Base-by-base conservation (phyloP, 2,888 invertebrate species). In the Lithophane leautieri region DNA sequence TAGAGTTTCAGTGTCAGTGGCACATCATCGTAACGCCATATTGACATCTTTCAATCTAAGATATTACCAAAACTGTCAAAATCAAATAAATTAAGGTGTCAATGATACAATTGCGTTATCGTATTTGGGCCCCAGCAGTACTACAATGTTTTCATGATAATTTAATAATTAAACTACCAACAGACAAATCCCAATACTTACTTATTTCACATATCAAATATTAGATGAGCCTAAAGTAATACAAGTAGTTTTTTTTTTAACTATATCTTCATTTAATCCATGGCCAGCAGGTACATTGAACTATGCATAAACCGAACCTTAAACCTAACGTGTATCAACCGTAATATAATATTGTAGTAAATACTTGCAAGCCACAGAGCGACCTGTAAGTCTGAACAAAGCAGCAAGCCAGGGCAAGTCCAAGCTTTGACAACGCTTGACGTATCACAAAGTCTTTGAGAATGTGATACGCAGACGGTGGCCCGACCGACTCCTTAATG, bases 401-500 rank as follows among this genome's bases (percentile, higher is more conserved):
- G 75, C 67, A 54, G 12, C 28, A 40, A 72, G 58, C 62, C 8
- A 70, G 34, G 56, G 62, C 56, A 60, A 47, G 78, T 76, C 76
- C 50, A 68, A 11, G 70, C 81, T 84, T 84, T 84, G 80, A 78
- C 81, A 84, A 73, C 68, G 77, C 75, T 79, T 69, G 63, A 80
- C 74, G 69, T 74, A 78, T 70, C 69, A 80, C 76, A 79, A 70
- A 79, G 80, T 70, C 81, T 86, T 82, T 83, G 81, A 73, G 79
- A 83, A 84, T 73, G 78, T 71, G 79, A 84, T 71, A 83, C 82
- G 62, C 56, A 77, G 70, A 73, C 79, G 72, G 50, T 54, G 19
- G 42, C 25, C 50, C 54, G 12, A 14, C 68, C 42, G 19, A 66
- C 62, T 56, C 66, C 73, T 28, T 80, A 73, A 63, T 58, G 79